Base-by-base conservation (phyloP, 2,797 vertebrate genomes). In the Premnoplex brunnescens region DNA sequence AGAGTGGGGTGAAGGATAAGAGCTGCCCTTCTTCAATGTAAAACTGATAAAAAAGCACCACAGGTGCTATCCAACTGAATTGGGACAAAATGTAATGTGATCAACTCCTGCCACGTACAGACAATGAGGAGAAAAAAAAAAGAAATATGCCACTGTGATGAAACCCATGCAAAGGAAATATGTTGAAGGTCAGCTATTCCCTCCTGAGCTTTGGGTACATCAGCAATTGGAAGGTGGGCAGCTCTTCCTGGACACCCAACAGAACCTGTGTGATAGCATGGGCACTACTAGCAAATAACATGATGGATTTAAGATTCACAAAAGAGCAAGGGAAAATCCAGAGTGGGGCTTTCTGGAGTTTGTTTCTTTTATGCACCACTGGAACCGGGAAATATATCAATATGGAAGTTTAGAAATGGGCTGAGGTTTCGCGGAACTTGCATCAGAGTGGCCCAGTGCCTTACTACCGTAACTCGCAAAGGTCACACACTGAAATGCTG, bases 351-450 rank as follows among this genome's bases (percentile, higher is more conserved):
- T 97, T 96, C 88, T 96, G 73, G 22, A 77, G 14, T 95, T 96
- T 97, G 88, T 95, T 97, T 97, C 85, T 96, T 95, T 95, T 96
- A 95, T 56, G 89, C 80, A 88, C 83, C 67, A 36, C 73, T 96
- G 95, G 69, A 96, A 93, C 52, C 74, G 95, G 95, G 84, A 91
- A 96, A 93, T 93, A 37, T 73, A 88, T 85, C 89, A 82, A 93
- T 88, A 96, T 93, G 55, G 85, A 96, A 93, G 74, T 95, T 96
- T 94, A 91, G 93, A 93, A 95, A 96, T 41, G 93, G 88, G 49
- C 80, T 94, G 89, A 71, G 74, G 52, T 85, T 97, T 96, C 49
- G 2, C 27, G 5, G 91, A 96, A 95, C 80, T 97, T 93, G 59
- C 76, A 68, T 90, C 76, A 85, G 79, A 63, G 88, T 96, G 94